These are phyloP conservation scores for Mirounga angustirostris DNA, from an alignment of 2,113 vertebrate species.

Conservation along the genomic window DNA sequence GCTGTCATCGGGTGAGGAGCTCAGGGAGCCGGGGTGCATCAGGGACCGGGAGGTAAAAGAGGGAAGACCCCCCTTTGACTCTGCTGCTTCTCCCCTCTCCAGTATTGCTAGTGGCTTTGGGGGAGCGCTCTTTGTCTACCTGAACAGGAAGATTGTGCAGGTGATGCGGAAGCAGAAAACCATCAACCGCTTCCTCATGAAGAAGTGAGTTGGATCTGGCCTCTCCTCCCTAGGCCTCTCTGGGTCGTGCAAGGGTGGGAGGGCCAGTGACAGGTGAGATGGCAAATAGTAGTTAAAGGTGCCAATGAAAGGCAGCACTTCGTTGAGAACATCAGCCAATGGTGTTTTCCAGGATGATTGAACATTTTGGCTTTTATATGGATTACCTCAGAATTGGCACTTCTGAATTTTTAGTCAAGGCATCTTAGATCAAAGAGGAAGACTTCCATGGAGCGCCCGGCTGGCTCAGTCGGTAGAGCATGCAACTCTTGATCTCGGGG, in stretches of 20 bases:
- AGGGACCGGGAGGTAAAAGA: not conserved
- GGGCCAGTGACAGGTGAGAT: not conserved
- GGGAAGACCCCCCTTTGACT: not conserved
- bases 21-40: not conserved
- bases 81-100: conserved; percentile 23
- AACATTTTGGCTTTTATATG: not conserved
- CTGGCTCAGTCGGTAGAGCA: not conserved
- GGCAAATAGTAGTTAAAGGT: not conserved
- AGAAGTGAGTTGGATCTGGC: conserved; percentile 92
- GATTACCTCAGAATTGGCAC: not conserved
- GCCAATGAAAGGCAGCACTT: not conserved
- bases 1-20: conserved; percentile 96
- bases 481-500: not conserved
- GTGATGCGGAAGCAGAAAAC: conserved; percentile 98
- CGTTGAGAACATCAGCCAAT: not conserved
- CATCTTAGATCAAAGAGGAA: not conserved
- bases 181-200: conserved; percentile 99
- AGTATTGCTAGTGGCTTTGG: conserved; percentile 98
- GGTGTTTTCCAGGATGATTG: not conserved
- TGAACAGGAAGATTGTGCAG: conserved; percentile 98
- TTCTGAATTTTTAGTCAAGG: conserved; percentile 9
- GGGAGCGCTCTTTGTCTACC: conserved; percentile 96
- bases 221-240: not conserved
- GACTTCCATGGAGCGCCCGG: not conserved
- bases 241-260: not conserved